Conservation (phyloP, 2,888 invertebrate genomes). For the Petrolisthes manimaculis region DNA sequence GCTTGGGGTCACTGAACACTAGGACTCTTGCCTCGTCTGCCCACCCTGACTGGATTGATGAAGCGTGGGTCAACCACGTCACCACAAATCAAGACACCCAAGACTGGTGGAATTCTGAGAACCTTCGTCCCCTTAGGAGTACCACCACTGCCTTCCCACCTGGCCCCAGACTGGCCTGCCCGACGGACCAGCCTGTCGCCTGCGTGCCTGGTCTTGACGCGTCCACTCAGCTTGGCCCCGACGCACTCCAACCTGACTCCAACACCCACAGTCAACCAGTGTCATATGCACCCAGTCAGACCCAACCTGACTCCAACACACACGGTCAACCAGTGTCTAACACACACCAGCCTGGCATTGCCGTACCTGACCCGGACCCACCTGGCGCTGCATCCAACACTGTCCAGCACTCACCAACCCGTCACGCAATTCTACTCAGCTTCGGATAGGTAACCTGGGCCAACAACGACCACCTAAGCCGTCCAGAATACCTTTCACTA, state of each 20-base stretch:
- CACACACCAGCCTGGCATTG: no score
- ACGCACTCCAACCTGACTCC: background rate
- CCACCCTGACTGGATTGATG: background rate
- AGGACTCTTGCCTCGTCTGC: no score
- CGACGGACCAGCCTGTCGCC: conserved; percentile 4
- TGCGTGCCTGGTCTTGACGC: no score
- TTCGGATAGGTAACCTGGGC: no score
- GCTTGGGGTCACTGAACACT: no score
- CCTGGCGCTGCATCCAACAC: background rate
- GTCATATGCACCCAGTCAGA: no score
- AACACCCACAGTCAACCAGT: conserved; percentile 1
- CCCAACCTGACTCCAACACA: no score
- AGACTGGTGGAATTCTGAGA: conserved; percentile 5
- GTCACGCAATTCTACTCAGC: no score
- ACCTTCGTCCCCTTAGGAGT: background rate
- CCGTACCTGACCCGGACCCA: background rate
- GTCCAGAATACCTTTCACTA: no score
- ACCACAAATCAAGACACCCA: background rate
- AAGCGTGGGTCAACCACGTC: background rate
- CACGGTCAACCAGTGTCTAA: no score
- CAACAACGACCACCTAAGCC: no score
- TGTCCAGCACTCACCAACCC: no score
- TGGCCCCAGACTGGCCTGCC: conserved; percentile 1
- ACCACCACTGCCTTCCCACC: conserved; percentile 3
- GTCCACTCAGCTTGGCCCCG: background rate